phyloP scores from a whole-genome alignment of 2,113 vertebrate species.

The Mandrillus leucophaeus region DNA sequence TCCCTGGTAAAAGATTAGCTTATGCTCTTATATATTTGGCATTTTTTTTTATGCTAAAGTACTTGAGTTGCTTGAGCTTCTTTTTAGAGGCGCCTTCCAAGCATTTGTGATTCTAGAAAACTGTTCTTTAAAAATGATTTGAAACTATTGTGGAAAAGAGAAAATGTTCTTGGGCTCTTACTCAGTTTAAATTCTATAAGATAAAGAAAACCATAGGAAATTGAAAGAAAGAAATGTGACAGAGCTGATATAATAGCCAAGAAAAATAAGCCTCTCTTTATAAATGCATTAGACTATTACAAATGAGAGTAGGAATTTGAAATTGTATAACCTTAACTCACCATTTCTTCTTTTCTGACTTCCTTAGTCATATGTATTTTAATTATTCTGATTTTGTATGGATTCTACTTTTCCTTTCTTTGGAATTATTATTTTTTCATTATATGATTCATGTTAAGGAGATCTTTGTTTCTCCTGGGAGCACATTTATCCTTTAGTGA shows the following conservation, averaged over 20 bases:
- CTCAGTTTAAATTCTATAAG: background rate
- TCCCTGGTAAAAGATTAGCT: background rate
- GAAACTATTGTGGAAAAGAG: background rate
- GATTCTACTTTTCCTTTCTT: background rate
- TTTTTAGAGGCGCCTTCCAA: background rate
- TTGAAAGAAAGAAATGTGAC: background rate
- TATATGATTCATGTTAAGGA: background rate
- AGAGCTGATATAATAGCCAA: background rate
- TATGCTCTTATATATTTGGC: background rate
- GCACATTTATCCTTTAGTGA: background rate
- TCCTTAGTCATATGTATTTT: background rate
- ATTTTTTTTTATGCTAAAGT: background rate
- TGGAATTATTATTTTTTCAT: background rate
- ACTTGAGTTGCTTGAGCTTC: background rate
- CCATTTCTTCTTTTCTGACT: background rate
- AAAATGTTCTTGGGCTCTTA: background rate
- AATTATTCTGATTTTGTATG: background rate
- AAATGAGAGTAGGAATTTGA: background rate
- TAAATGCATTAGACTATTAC: background rate
- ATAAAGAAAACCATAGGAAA: background rate
- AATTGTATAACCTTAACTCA: background rate
- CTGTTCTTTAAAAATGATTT: background rate
- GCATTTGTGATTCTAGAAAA: background rate
- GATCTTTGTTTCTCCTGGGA: background rate
- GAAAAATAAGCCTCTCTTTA: background rate